Conservation (phyloP, 2,113 vertebrate genomes). For the Parus major region DNA sequence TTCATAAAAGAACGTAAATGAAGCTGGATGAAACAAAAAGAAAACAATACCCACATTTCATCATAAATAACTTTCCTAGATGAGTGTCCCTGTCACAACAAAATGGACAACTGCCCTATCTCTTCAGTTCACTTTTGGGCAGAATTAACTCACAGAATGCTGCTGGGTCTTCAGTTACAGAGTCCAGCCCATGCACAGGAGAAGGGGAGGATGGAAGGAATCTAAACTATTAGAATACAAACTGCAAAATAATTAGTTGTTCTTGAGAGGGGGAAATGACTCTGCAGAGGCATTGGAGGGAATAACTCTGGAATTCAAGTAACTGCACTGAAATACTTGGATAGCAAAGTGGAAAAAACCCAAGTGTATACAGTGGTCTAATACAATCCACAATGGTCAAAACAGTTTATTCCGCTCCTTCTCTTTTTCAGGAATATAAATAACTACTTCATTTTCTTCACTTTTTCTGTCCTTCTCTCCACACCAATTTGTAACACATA, state of each 20-base stretch:
- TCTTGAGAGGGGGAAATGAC: neutral
- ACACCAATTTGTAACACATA: neutral
- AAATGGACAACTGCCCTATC: neutral
- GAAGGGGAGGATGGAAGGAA: conserved; percentile 7
- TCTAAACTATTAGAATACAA: conserved; percentile 17
- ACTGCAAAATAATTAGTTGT: conserved; percentile 15
- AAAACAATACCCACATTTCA: neutral
- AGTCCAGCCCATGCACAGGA: neutral
- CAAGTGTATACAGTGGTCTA: neutral
- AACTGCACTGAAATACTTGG: conserved; percentile 25
- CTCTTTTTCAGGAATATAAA: neutral
- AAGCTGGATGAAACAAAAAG: neutral
- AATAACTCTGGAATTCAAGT: conserved; percentile 24
- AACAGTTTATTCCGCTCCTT: neutral
- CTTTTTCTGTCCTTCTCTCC: neutral
- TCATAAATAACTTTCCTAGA: neutral
- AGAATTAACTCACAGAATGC: neutral
- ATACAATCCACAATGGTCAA: neutral
- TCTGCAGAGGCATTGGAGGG: neutral
- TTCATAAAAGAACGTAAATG: neutral
- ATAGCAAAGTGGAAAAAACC: neutral
- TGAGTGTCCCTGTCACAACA: neutral
- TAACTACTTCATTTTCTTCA: neutral
- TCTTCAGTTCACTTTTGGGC: neutral
- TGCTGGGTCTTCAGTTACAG: neutral